Conservation (phyloP, 2,797 vertebrate species). For the Sitta carolinensis region DNA sequence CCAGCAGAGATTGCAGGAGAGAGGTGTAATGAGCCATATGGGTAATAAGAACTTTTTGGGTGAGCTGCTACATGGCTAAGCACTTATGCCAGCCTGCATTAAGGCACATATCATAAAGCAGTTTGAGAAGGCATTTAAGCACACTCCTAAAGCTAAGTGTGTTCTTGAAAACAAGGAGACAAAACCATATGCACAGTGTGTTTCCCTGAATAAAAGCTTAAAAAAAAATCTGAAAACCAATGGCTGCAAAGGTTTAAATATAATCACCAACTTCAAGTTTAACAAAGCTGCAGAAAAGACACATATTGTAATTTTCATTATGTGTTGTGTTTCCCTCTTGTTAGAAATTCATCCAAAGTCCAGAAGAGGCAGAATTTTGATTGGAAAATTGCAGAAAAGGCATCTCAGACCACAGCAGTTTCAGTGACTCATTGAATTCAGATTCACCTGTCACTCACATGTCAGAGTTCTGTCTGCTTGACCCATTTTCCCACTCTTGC, state of each 20-base stretch:
- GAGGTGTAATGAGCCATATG: conserved; percentile 46
- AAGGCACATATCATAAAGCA: conserved; percentile 24
- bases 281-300: conserved; percentile 3
- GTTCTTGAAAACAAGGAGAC: conserved; percentile 23
- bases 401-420: background rate
- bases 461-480: background rate
- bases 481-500: background rate
- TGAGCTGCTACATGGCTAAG: conserved; percentile 26
- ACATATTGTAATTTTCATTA: background rate
- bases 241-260: conserved; percentile 13
- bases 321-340: background rate
- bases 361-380: background rate
- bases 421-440: background rate
- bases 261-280: background rate
- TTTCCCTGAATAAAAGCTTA: conserved; percentile 26
- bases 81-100: background rate
- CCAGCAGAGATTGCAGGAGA: background rate
- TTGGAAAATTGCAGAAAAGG: background rate
- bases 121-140: conserved; percentile 32
- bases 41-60: conserved; percentile 13
- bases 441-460: background rate
- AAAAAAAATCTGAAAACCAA: background rate
- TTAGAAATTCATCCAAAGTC: background rate
- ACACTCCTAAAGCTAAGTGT: background rate
- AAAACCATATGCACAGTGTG: background rate